Conservation (phyloP, 2,113 vertebrate species). For the Urocynchramus pylzowi region DNA sequence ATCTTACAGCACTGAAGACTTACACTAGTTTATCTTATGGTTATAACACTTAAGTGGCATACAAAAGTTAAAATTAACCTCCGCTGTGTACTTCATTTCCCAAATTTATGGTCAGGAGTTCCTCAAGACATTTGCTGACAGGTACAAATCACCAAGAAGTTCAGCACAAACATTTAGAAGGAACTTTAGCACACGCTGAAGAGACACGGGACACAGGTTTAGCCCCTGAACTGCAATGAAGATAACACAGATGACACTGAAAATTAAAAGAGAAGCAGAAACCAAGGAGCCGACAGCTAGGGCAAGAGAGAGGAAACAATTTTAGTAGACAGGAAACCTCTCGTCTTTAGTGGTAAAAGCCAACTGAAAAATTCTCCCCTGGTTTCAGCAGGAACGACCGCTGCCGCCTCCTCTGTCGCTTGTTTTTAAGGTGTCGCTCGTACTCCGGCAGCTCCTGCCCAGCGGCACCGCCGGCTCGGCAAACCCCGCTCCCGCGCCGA, state of each 20-base stretch:
- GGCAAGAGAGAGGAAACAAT: background rate
- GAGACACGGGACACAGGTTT: background rate
- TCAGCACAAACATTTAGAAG: background rate
- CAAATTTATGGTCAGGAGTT: background rate
- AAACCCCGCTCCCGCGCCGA: background rate
- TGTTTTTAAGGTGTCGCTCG: background rate
- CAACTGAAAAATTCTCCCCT: background rate
- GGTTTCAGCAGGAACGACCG: background rate
- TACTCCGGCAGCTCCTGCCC: background rate
- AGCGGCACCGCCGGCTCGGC: background rate
- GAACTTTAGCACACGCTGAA: background rate
- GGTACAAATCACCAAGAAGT: background rate
- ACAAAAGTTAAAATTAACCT: background rate
- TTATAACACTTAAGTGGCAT: background rate
- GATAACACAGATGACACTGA: background rate
- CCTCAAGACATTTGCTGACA: background rate
- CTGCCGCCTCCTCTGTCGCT: background rate
- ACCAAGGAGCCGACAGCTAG: background rate
- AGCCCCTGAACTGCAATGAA: background rate
- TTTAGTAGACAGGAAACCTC: background rate
- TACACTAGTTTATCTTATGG: background rate
- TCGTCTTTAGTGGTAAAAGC: background rate
- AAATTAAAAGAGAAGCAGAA: background rate
- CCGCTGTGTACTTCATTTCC: background rate
- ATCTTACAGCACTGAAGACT: background rate